Evolutionary conservation across 2,797 vertebrate genomes (phyloP).

Genomic region (Myoxocephalus aenaeus): DNA sequence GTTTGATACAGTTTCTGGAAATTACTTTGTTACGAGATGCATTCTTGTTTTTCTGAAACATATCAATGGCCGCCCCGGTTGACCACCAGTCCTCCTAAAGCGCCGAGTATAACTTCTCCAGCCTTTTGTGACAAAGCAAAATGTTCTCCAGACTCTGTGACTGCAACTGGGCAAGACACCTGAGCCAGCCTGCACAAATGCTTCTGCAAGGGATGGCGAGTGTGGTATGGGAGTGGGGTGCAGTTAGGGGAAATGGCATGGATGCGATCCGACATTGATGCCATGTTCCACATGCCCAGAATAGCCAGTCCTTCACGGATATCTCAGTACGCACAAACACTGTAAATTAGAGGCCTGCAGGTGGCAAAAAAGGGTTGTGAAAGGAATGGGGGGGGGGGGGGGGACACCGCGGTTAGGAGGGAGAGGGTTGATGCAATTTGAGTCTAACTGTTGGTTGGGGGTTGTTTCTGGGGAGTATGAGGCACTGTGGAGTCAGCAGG

Average conservation of each 20-base stretch:
- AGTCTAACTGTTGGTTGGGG: constrained; percentile 28
- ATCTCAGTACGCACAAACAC: constrained; percentile 79
- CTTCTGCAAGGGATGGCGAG: constrained; percentile 43
- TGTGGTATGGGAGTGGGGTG: constrained; percentile 40
- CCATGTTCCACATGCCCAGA: constrained; percentile 76
- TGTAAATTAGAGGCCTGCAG: constrained; percentile 75
- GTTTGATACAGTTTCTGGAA: not conserved
- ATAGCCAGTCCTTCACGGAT: constrained; percentile 78
- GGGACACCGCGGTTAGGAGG: constrained; percentile 7
- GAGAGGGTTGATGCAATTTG: constrained; percentile 40
- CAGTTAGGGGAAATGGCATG: constrained; percentile 55
- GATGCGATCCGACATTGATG: constrained; percentile 74
- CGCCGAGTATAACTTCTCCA: constrained; percentile 12
- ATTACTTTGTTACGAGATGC: not conserved
- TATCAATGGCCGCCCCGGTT: not conserved
- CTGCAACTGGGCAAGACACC: constrained; percentile 50
- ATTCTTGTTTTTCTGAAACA: constrained; percentile 5
- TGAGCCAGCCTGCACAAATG: constrained; percentile 50
- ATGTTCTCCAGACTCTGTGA: constrained; percentile 52
- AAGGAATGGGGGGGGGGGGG: constrained; percentile 27
- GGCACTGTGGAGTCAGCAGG: constrained; percentile 73
- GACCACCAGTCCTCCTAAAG: not conserved
- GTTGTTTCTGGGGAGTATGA: constrained; percentile 61
- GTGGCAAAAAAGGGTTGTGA: constrained; percentile 60
- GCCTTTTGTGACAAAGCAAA: constrained; percentile 61